phyloP scores from a whole-genome alignment of 1,140 invertebrate species.

The Dreissena rostriformis region DNA sequence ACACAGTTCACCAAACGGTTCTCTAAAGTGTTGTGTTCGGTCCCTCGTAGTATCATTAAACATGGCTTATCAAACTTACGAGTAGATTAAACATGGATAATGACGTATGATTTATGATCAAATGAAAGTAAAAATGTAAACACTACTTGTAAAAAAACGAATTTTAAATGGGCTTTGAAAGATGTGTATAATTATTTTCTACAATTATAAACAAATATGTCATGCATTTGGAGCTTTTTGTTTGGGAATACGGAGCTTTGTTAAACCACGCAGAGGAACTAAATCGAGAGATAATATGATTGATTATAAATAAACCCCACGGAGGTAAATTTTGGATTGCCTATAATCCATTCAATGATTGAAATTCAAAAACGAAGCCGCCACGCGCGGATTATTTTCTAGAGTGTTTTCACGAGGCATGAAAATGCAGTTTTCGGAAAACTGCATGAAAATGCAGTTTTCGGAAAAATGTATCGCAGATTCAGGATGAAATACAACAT shows the following conservation, averaged over 20 bases:
- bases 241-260: background rate
- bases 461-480: too few relatives aligned
- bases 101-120: conserved; percentile 8
- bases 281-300: conserved; percentile 4
- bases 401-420: too few relatives aligned
- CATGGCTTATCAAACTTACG: too few relatives aligned
- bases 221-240: background rate
- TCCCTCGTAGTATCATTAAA: too few relatives aligned
- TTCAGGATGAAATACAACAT: too few relatives aligned
- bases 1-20: too few relatives aligned
- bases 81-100: too few relatives aligned
- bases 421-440: too few relatives aligned
- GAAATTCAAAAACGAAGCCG: background rate
- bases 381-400: too few relatives aligned
- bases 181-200: conserved; percentile 8
- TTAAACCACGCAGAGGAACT: background rate
- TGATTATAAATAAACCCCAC: conserved; percentile 1
- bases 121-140: conserved; percentile 11
- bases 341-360: background rate
- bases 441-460: too few relatives aligned
- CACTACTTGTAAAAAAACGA: background rate
- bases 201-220: conserved; percentile 13
- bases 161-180: conserved; percentile 8
- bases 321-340: background rate
- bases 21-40: too few relatives aligned